Percentiles rank a stretch among this genome's conserved stretches.
Conservation (phyloP, 2,888 invertebrate species). For the Ophion ventricosus region DNA sequence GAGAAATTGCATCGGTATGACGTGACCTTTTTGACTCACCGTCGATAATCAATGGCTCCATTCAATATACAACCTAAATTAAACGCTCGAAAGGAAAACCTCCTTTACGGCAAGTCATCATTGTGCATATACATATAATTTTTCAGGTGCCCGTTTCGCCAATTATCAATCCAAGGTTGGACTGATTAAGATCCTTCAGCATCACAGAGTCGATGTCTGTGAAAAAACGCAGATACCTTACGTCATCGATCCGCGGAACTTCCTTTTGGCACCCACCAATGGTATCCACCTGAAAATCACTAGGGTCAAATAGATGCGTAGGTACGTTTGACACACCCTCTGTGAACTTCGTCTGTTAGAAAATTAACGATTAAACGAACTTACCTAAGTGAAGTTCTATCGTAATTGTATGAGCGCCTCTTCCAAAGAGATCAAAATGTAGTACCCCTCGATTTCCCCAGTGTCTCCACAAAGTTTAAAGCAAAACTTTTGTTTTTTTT, state of each 20-base stretch:
- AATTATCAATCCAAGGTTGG: conserved; percentile 81
- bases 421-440: too few relatives aligned
- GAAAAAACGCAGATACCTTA: conserved; percentile 77
- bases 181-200: conserved; percentile 77
- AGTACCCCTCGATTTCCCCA: too few relatives aligned
- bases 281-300: conserved; percentile 76
- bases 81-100: too few relatives aligned
- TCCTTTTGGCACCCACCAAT: conserved; percentile 72
- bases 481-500: too few relatives aligned
- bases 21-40: conserved; percentile 12
- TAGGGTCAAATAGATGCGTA: conserved; percentile 51
- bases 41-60: conserved; percentile 1
- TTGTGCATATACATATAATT: neutral
- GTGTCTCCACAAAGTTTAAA: too few relatives aligned
- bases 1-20: conserved; percentile 79
- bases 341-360: neutral
- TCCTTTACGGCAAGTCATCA: neutral
- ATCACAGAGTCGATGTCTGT: conserved; percentile 79
- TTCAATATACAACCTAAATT: neutral
- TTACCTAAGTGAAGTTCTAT: too few relatives aligned
- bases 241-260: conserved; percentile 67
- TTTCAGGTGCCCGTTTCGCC: conserved; percentile 76
- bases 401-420: too few relatives aligned
- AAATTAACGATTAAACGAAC: neutral
- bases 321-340: neutral